These are phyloP conservation scores for Menidia menidia DNA, from an alignment of 2,797 vertebrate species.

Conservation along the genomic window DNA sequence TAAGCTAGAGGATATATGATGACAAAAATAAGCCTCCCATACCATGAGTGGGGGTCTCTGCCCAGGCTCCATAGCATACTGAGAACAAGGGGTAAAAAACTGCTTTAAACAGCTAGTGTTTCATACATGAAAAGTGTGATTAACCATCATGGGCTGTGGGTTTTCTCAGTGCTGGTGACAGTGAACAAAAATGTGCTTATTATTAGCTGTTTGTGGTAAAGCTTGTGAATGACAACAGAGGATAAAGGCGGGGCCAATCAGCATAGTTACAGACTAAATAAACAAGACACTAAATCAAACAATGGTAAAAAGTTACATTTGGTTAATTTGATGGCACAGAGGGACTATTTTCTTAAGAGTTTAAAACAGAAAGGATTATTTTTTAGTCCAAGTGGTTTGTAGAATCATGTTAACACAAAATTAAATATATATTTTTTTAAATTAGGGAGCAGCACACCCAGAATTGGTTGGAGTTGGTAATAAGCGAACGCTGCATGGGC, in stretches of 20 bases:
- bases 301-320: background rate
- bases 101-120: background rate
- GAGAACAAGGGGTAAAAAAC: background rate
- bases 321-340: background rate
- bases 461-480: background rate
- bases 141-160: background rate
- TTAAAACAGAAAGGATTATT: background rate
- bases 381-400: background rate
- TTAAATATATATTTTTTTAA: no score
- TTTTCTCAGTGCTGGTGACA: background rate
- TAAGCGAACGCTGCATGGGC: no score
- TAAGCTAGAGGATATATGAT: background rate
- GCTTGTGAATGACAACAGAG: background rate
- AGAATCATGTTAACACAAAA: background rate
- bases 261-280: background rate
- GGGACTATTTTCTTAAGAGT: background rate
- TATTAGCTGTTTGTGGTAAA: background rate
- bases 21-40: background rate
- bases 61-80: background rate
- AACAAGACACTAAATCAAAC: background rate
- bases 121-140: background rate
- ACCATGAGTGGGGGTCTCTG: background rate
- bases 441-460: background rate
- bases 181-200: background rate
- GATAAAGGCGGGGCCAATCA: background rate